Conservation (phyloP, 2,888 invertebrate genomes). For the Pheosia tremula region DNA sequence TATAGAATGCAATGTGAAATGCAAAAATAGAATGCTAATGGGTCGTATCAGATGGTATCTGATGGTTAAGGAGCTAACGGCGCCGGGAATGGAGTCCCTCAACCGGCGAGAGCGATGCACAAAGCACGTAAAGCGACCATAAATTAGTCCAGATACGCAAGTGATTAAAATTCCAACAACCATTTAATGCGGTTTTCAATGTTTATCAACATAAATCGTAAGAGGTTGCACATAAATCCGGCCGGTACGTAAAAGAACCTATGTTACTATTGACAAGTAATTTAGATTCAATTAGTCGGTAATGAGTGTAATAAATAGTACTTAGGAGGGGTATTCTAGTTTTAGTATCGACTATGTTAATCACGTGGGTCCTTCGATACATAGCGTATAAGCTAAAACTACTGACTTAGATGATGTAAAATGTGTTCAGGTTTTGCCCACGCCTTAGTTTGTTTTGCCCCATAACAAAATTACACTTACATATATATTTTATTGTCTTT, state of each 20-base stretch:
- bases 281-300: slow-evolving; percentile 1
- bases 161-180: neutral
- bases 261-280: slow-evolving; percentile 12
- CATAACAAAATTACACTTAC: too few relatives aligned
- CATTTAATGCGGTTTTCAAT: slow-evolving; percentile 1
- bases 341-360: neutral
- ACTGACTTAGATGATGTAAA: too few relatives aligned
- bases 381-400: too few relatives aligned
- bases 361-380: too few relatives aligned
- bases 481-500: too few relatives aligned
- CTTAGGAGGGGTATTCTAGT: neutral
- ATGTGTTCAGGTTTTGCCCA: too few relatives aligned
- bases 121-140: neutral
- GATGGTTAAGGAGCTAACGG: too few relatives aligned
- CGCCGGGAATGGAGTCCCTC: neutral
- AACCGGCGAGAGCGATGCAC: neutral
- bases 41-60: too few relatives aligned
- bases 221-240: neutral
- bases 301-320: slow-evolving; percentile 1
- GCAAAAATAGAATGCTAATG: too few relatives aligned
- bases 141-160: neutral
- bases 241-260: neutral
- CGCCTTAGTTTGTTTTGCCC: too few relatives aligned
- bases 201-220: slow-evolving; percentile 2
- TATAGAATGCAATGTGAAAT: too few relatives aligned